phyloP scores from a whole-genome alignment of 30 jellyfish, hydroid and myxozoan species.

The Aurelia coerulea region DNA sequence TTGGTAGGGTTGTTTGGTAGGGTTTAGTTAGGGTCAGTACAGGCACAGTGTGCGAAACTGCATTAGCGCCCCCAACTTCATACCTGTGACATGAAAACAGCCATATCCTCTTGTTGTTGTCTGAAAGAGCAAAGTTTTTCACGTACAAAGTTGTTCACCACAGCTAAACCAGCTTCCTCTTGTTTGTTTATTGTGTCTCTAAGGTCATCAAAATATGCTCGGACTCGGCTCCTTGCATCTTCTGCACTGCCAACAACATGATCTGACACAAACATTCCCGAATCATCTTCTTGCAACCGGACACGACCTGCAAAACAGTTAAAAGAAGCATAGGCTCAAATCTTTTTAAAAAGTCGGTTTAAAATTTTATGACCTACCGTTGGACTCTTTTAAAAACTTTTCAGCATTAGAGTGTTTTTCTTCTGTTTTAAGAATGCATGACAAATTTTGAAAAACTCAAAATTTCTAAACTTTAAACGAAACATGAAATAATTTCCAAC shows the following conservation, averaged over 20 bases:
- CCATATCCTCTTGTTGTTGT: constrained; percentile 97
- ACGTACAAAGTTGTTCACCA: constrained; percentile 77
- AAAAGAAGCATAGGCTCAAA: background rate
- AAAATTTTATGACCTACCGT: too few relatives aligned
- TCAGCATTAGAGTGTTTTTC: too few relatives aligned
- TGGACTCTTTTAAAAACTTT: too few relatives aligned
- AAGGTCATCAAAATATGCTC: constrained; percentile 85
- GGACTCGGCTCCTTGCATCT: constrained; percentile 77
- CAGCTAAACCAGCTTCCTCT: constrained; percentile 93
- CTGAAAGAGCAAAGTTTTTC: constrained; percentile 89
- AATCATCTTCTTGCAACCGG: constrained; percentile 49
- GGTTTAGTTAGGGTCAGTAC: too few relatives aligned
- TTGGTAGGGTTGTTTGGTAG: too few relatives aligned
- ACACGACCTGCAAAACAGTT: constrained; percentile 47
- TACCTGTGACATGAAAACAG: constrained; percentile 88
- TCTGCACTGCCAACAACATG: constrained; percentile 87
- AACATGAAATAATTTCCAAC: too few relatives aligned
- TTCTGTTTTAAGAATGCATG: too few relatives aligned
- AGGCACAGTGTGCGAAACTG: too few relatives aligned
- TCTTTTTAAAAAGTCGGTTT: too few relatives aligned
- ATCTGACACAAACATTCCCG: constrained; percentile 60
- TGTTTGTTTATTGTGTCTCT: constrained; percentile 94
- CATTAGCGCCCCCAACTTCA: too few relatives aligned
- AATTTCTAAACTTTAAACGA: too few relatives aligned
- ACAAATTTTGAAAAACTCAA: too few relatives aligned